Evolutionary conservation across 2,797 vertebrate species (phyloP).

Genomic region (Aldrovandia affinis): DNA sequence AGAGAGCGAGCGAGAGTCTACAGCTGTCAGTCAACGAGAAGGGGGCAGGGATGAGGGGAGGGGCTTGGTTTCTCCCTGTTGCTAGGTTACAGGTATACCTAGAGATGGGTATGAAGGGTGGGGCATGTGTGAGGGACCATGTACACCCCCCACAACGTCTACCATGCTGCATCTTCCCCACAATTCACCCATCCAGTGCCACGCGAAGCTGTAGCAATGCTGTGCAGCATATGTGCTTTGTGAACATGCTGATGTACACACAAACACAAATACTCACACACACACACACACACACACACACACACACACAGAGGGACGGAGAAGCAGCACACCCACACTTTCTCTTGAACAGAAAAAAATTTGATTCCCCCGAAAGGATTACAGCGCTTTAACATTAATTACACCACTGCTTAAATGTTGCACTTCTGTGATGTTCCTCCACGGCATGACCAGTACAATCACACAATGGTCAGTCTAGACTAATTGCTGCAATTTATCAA

Average conservation of each 20-base stretch:
- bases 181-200: too few species aligned
- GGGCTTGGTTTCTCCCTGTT: slow-evolving; percentile 75
- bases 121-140: slow-evolving; percentile 44
- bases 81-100: slow-evolving; percentile 84
- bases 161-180: neutral
- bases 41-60: slow-evolving; percentile 64
- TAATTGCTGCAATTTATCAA: slow-evolving; percentile 75
- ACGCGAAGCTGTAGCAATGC: neutral
- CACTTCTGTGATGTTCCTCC: slow-evolving; percentile 62
- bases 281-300: neutral
- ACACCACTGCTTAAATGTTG: slow-evolving; percentile 62
- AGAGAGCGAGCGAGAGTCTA: slow-evolving; percentile 43
- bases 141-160: neutral
- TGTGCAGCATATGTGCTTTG: too few species aligned
- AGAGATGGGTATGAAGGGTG: slow-evolving; percentile 74
- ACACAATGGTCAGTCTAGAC: slow-evolving; percentile 68
- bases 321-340: neutral
- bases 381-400: slow-evolving; percentile 67
- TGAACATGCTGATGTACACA: neutral
- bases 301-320: neutral
- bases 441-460: slow-evolving; percentile 68
- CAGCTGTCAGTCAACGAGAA: slow-evolving; percentile 69
- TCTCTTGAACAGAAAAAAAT: neutral
- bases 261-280: neutral
- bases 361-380: slow-evolving; percentile 50